phyloP scores from a whole-genome alignment of 1,140 invertebrate genomes.

The Heliconius nattereri region DNA sequence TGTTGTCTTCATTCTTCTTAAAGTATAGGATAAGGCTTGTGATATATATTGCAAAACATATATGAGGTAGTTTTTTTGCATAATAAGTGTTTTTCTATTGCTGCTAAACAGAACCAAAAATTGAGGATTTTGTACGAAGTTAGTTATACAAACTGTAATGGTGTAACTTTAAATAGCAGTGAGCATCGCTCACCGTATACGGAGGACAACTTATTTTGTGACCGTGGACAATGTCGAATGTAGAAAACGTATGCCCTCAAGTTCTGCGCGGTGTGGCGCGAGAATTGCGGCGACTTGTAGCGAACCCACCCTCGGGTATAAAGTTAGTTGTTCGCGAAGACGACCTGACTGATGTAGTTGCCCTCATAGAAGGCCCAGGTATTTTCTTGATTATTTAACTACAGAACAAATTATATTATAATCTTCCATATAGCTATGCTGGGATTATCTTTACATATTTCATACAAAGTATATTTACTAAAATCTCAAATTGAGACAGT shows the following conservation, averaged over 20 bases:
- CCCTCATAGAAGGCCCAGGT: constrained; percentile 71
- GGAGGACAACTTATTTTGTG: constrained; percentile 3
- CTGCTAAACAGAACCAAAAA: background rate
- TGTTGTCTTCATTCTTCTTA: background rate
- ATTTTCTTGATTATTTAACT: background rate
- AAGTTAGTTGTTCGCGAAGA: constrained; percentile 66
- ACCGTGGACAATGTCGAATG: constrained; percentile 63
- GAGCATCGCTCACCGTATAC: constrained; percentile 34
- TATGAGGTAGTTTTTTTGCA: background rate
- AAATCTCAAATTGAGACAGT: too few relatives aligned
- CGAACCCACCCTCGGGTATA: constrained; percentile 62
- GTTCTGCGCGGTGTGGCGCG: constrained; percentile 62
- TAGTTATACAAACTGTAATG: constrained; percentile 29
- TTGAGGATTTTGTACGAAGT: background rate
- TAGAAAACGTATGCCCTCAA: constrained; percentile 73
- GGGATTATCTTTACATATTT: background rate
- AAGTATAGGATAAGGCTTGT: background rate
- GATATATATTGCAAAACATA: background rate
- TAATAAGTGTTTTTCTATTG: background rate
- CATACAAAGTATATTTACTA: too few relatives aligned
- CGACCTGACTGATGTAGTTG: constrained; percentile 65
- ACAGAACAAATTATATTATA: background rate
- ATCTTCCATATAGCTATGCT: background rate
- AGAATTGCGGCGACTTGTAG: constrained; percentile 63
- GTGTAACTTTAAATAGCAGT: constrained; percentile 30